phyloP scores from a whole-genome alignment of 1,140 invertebrate species.

The Tyrophagus putrescentiae region DNA sequence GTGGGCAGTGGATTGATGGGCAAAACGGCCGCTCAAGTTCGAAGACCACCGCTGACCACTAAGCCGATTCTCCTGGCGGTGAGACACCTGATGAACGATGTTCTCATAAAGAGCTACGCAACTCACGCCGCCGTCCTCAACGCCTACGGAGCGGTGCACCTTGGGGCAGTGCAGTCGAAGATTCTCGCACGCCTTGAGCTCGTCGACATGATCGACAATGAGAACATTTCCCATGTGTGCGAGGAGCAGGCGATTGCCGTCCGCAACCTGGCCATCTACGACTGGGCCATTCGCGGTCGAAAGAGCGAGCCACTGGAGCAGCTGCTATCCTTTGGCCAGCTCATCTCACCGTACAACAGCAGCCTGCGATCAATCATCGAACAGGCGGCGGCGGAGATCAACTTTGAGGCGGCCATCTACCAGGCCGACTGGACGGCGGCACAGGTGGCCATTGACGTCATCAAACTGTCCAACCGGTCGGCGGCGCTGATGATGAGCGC shows the following conservation, averaged over 20 bases:
- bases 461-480: not conserved
- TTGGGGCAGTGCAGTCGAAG: constrained; percentile 15
- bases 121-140: constrained; percentile 14
- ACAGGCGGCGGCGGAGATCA: constrained; percentile 21
- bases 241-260: constrained; percentile 21
- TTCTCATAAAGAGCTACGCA: constrained; percentile 20
- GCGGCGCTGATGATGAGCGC: not conserved
- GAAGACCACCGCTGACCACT: not conserved
- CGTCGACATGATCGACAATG: constrained; percentile 20
- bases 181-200: constrained; percentile 17
- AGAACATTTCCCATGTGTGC: constrained; percentile 19
- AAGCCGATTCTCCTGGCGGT: constrained; percentile 20
- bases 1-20: not conserved
- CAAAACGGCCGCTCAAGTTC: not conserved
- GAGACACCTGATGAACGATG: constrained; percentile 21
- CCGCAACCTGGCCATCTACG: constrained; percentile 20
- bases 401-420: constrained; percentile 21
- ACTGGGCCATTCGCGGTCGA: constrained; percentile 18
- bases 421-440: constrained; percentile 17
- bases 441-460: constrained; percentile 2
- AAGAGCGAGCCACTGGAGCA: constrained; percentile 13
- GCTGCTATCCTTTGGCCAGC: not conserved
- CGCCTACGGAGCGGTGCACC: constrained; percentile 18
- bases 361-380: constrained; percentile 9
- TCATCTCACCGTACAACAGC: constrained; percentile 18